Evolutionary conservation across 2,888 invertebrate species (phyloP), one percentile per base, ranked within the genome.

Genomic region (Habroteleia sp.): DNA sequence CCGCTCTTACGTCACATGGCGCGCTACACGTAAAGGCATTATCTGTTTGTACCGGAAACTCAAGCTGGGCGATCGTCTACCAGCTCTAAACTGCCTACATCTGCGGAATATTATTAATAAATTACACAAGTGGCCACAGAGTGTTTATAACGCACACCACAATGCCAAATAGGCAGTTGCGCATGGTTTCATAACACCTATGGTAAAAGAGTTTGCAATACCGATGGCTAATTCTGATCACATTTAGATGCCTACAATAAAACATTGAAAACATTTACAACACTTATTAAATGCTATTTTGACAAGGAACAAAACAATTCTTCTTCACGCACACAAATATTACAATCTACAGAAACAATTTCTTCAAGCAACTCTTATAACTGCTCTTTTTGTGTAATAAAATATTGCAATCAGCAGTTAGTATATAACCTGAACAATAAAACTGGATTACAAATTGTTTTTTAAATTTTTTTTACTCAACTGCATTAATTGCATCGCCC

Each of bases 21-120:
- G 56, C 50, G 56, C 56, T 60, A 73, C 48, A 52, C 27, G 65
- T 48, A 41, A 56, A 54, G 41, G 27, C 56, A 52, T 60, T 74
- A 72, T 74, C 68, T 74, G 63, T 54, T 74, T 77, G 74, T 75
- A 77, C 74, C 78, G 79, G 78, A 79, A 80, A 79, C 75, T 77
- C 76, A 77, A 77, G 76, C 44, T 74, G 68, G 44, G 74, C 77
- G 68, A 68, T 62, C 74, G 76, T 63, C 65, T 60, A 56, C 60
- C 60, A 63, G 56, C 68, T 71, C 71, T 75, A 48, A 66, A 54
- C 52, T 62, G 58, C 66, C 69, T 74, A 65, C 73, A 77, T 74
- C 79, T 68, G 65, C 74, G 75, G 78, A 81, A 80, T 81, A 79
- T 79, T 79, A 81, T 82, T 82, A 81, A 81, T 81, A 79, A 82